Base-by-base conservation (phyloP, 2,797 vertebrate genomes). In the Choloepus didactylus region DNA sequence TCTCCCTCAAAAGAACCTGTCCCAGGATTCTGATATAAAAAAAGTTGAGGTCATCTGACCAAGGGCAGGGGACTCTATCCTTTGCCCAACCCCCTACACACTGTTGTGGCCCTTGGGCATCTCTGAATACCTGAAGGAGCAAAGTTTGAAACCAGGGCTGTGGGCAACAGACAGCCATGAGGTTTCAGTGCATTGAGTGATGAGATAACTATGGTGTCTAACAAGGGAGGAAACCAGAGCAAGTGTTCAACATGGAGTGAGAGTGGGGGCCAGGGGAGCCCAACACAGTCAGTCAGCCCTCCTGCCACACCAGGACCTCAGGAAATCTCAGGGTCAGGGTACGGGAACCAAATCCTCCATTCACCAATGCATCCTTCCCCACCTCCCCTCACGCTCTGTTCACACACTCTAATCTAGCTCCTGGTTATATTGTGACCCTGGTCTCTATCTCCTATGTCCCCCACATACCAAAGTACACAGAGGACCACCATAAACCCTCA, bases 61-160 rank as follows among this genome's bases (percentile, higher is more conserved):
- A 80, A 86, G 54, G 67, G 27, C 2, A 11, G 56, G 27, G 31
- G 41, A 31, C 38, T 19, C 62, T n/a, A 41, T 27, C 6, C 11
- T 56, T 72, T 19, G 6, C 18, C 15, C 35, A 0, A 87, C 21
- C 9, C 19, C 38, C 21, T 44, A 27, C 7, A 73, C n/a, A 38
- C 21, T 1, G 35, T 31, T 5, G 76, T 41, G 49, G 35, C 25
- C 29, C 46, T 29, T 35, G 49, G 49, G 51, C 49, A 60, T 75
- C 72, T 89, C 31, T 73, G 54, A 91, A 81, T 25, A 35, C 56
- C 35, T 23, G 46, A 79, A 80, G 38, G 35, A 86, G 66, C 25
- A 35, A 62, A 62, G 79, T 67, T n/a, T 54, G 72, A 81, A 91
- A 72, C 60, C n/a, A 80, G 44, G 90, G 38, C 35, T 54, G 10